A percentile compares a stretch with the other conserved stretches of the same genome.
Conservation (phyloP, 92 coral and sea anemone genomes). For the Actinostola sp. region DNA sequence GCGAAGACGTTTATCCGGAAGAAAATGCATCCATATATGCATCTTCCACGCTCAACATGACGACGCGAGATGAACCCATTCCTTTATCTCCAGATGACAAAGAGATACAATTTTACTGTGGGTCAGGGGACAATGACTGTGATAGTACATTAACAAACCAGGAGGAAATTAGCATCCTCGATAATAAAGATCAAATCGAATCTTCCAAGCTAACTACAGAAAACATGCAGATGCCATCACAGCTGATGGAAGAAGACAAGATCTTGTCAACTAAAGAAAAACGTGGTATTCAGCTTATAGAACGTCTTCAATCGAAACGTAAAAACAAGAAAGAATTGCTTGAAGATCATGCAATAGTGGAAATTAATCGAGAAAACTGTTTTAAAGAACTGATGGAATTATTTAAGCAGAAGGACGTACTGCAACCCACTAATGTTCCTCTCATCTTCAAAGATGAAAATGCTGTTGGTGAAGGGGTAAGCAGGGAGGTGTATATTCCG, state of each 20-base stretch:
- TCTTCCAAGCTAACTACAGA: too few relatives aligned
- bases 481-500: constrained; percentile 62
- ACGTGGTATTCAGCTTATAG: constrained; percentile 9
- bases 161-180: not conserved
- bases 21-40: constrained; percentile 17
- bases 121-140: not conserved
- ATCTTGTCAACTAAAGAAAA: constrained; percentile 14
- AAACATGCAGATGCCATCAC: not conserved
- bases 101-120: constrained; percentile 29
- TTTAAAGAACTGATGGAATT: constrained; percentile 30
- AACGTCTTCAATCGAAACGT: constrained; percentile 20
- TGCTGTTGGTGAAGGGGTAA: constrained; percentile 61
- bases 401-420: too few relatives aligned
- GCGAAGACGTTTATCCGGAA: constrained; percentile 24
- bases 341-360: too few relatives aligned
- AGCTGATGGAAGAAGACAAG: constrained; percentile 26
- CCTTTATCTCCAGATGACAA: constrained; percentile 15
- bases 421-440: too few relatives aligned
- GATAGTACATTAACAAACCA: too few relatives aligned
- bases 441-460: constrained; percentile 48
- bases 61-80: constrained; percentile 5
- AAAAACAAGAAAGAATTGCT: too few relatives aligned
- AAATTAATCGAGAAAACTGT: constrained; percentile 26
- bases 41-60: constrained; percentile 27
- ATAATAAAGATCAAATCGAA: not conserved